Base-by-base conservation (phyloP, 2,888 invertebrate species). In the Polyommatus iphigenia region DNA sequence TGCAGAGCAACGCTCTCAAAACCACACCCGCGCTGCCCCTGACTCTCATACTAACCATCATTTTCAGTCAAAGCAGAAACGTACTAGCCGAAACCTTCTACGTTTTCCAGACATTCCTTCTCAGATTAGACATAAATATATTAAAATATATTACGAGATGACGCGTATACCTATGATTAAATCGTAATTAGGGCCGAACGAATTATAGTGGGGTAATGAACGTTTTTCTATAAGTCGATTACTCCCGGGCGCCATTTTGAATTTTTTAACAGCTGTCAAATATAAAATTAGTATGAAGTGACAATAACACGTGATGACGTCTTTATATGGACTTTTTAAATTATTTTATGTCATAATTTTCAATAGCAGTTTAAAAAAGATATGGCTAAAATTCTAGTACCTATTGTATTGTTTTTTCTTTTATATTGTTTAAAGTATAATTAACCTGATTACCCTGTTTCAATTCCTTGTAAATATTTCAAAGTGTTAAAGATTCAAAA, bases 1-100 rank as follows among this genome's bases (percentile, higher is more conserved):
- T 96, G 95, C 96, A 96, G 83, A 94, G 94, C 81, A 80, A 83
- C 79, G 86, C 89, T 3, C 82, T 82, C 18, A 86, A 85, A 79
- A 81, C 85, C 46, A 81, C 86, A 13, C 88, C 90, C 8, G 80
- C 85, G 13, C 50, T 86, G 67, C 81, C 85, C 4, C 81, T 83
- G 3, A 79, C 86, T 20, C 79, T 87, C 59, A 76, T 89, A 10
- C 78, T 88, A 71, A 81, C 86, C 71, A 81, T 86, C 67, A 84
- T 83, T 78, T 79, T 85, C 54, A 84, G 83, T 77, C 81, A 84
- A 80, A 85, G 83, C 80, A 87, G 83, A 83, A 78, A 84, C 71
- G 78, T 83, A 71, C 78, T 84, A 76, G 36, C 71, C 57, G 78
- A 79, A 76, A 46, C 80, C 8, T 0, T 75, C 29, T 29, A 54